These are phyloP conservation scores for Zonotrichia leucophrys DNA, from an alignment of 2,113 vertebrate species.

Conservation along the genomic window DNA sequence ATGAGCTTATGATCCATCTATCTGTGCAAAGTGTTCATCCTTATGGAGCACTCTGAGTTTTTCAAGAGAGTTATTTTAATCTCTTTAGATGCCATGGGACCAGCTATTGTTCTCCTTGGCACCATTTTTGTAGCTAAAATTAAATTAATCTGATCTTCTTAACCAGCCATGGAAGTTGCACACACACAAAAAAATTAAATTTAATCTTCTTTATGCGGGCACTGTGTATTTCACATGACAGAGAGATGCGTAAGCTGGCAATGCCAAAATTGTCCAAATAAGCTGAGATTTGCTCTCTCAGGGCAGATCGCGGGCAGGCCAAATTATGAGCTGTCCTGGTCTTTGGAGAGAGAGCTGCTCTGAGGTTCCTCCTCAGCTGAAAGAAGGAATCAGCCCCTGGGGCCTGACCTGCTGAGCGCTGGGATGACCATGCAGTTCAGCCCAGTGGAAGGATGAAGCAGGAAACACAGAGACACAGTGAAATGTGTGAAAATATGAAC, in stretches of 20 bases:
- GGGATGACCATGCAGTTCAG: background rate
- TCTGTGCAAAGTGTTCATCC: slow-evolving; percentile 30
- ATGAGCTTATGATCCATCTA: slow-evolving; percentile 33
- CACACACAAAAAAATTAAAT: background rate
- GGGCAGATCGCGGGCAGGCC: background rate
- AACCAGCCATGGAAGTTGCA: background rate
- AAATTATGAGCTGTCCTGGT: background rate
- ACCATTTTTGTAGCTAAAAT: slow-evolving; percentile 45
- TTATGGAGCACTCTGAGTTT: slow-evolving; percentile 7
- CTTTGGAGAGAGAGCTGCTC: background rate
- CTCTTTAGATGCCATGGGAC: slow-evolving; percentile 54
- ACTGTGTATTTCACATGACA: background rate
- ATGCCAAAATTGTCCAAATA: background rate
- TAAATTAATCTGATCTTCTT: background rate
- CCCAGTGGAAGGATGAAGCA: background rate
- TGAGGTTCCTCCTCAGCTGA: background rate
- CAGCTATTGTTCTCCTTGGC: slow-evolving; percentile 50
- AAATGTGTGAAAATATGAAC: background rate
- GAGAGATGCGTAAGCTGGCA: background rate
- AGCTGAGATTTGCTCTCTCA: background rate
- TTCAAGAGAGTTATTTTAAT: slow-evolving; percentile 60
- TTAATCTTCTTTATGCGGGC: background rate
- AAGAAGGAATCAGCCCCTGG: background rate
- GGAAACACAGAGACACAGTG: background rate
- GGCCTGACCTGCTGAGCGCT: background rate